Percentiles rank a stretch among this genome's conserved stretches.
These are phyloP conservation scores for Perdita meconis DNA, from an alignment of 2,888 invertebrate genomes.

Conservation along the genomic window DNA sequence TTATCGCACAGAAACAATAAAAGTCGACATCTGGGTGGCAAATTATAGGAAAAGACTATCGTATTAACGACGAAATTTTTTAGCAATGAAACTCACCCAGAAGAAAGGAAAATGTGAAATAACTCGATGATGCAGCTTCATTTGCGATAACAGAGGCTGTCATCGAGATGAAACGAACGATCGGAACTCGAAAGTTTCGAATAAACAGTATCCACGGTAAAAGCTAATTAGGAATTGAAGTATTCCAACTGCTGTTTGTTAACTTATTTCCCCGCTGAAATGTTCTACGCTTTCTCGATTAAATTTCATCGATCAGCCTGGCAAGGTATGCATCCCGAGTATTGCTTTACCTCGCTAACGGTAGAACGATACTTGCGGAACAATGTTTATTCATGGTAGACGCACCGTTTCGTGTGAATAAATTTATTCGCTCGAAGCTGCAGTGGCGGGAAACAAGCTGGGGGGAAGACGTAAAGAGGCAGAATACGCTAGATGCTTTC, in stretches of 20 bases:
- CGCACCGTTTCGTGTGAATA: not conserved
- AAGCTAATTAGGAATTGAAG: conserved; percentile 3
- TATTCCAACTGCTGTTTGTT: conserved; percentile 6
- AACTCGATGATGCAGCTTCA: not conserved
- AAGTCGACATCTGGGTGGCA: too few relatives aligned
- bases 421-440: not conserved
- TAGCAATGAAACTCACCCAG: too few relatives aligned
- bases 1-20: too few relatives aligned
- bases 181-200: not conserved
- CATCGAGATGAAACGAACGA: not conserved
- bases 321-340: not conserved
- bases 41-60: too few relatives aligned
- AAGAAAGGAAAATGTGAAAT: too few relatives aligned
- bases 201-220: not conserved
- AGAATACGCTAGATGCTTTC: not conserved
- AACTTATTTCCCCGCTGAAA: conserved; percentile 9
- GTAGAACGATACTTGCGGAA: not conserved
- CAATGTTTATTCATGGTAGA: conserved; percentile 2
- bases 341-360: not conserved
- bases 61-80: too few relatives aligned
- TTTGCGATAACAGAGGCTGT: not conserved
- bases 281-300: not conserved
- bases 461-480: not conserved
- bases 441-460: not conserved
- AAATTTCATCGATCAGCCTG: not conserved